phyloP scores from a whole-genome alignment of 2,888 invertebrate genomes.

The Venustoraphidia nigricollis region DNA sequence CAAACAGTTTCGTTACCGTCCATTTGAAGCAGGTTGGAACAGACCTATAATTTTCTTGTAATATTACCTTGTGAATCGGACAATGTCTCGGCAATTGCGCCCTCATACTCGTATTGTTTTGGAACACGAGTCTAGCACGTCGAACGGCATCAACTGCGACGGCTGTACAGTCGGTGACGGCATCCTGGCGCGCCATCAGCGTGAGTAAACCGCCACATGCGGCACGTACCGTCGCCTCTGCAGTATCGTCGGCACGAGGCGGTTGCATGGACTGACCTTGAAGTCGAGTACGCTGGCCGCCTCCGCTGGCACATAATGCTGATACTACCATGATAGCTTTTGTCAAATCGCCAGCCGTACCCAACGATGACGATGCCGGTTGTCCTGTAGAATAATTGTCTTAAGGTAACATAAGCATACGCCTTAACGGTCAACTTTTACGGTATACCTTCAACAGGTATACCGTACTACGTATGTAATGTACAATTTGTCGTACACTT shows the following conservation, averaged over 20 bases:
- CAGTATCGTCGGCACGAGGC: constrained; percentile 48
- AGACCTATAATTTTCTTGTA: neutral
- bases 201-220: constrained; percentile 20
- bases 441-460: too few species aligned
- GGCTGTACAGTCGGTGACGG: constrained; percentile 36
- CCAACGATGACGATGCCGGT: neutral
- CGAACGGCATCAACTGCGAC: constrained; percentile 50
- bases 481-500: too few species aligned
- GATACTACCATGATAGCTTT: constrained; percentile 7
- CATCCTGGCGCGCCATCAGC: too few species aligned
- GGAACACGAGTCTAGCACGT: constrained; percentile 40
- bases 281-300: constrained; percentile 42
- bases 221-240: constrained; percentile 8
- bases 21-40: too few species aligned
- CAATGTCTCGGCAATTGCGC: constrained; percentile 55
- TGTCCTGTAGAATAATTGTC: neutral
- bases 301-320: constrained; percentile 14
- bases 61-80: constrained; percentile 41
- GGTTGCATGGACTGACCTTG: constrained; percentile 49
- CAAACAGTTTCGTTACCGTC: too few species aligned
- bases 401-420: too few species aligned
- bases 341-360: neutral
- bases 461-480: too few species aligned
- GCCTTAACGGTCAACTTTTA: too few species aligned
- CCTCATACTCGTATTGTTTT: constrained; percentile 46